Evolutionary conservation across 1,140 invertebrate genomes (phyloP).

Genomic region (Drosophila ironensis): DNA sequence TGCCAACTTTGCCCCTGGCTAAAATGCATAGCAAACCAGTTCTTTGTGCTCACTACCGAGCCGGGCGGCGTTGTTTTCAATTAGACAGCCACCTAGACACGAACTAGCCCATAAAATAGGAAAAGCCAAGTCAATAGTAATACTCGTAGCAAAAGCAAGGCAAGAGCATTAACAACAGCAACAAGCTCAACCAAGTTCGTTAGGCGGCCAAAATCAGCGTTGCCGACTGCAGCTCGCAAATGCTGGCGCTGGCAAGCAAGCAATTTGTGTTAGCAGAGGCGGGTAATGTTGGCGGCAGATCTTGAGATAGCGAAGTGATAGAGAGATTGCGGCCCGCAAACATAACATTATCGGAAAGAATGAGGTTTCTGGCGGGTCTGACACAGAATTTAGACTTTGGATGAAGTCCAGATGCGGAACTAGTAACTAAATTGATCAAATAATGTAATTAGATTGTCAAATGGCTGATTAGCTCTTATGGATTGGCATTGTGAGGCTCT

Average conservation of each 20-base stretch:
- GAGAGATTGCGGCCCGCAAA: conserved; percentile 26
- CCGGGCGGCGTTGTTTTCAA: conserved; percentile 47
- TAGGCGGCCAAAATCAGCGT: conserved; percentile 24
- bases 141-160: too few relatives aligned
- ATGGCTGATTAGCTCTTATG: too few relatives aligned
- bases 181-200: conserved; percentile 6
- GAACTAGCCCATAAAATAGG: conserved; percentile 34
- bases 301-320: conserved; percentile 21
- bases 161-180: conserved; percentile 10
- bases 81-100: conserved; percentile 41
- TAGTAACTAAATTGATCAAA: too few relatives aligned
- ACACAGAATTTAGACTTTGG: background rate
- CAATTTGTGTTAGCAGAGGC: conserved; percentile 37
- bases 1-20: conserved; percentile 38
- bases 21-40: conserved; percentile 57
- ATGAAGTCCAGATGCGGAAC: background rate
- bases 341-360: conserved; percentile 34
- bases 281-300: conserved; percentile 28
- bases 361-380: conserved; percentile 1
- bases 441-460: too few relatives aligned
- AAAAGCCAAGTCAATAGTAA: too few relatives aligned
- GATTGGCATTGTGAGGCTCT: too few relatives aligned
- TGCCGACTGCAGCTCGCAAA: conserved; percentile 18
- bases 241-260: conserved; percentile 15
- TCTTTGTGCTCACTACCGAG: conserved; percentile 26